phyloP scores from a whole-genome alignment of 2,113 vertebrate species.

The Melanocharis versteri region DNA sequence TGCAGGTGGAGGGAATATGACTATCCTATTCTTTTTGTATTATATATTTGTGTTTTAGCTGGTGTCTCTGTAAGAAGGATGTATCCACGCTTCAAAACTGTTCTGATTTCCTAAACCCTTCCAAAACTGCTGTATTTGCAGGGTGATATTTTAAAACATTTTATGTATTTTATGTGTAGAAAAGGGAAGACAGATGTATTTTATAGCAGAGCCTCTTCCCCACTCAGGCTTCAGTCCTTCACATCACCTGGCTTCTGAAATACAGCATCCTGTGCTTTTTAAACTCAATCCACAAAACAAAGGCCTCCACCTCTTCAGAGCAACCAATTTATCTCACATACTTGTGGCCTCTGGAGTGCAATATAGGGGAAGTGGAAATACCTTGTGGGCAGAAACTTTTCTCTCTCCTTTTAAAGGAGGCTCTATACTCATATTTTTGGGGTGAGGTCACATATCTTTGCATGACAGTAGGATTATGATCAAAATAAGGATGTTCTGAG shows the following conservation, averaged over 20 bases:
- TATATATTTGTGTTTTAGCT: not conserved
- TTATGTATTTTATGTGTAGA: not conserved
- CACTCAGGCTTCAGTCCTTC: not conserved
- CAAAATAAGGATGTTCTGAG: not conserved
- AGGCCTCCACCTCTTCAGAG: not conserved
- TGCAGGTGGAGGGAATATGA: not conserved
- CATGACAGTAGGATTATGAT: not conserved
- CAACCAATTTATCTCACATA: not conserved
- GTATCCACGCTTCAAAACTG: not conserved
- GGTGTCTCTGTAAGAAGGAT: not conserved
- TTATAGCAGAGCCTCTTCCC: not conserved
- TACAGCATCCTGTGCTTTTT: not conserved
- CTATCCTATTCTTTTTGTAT: not conserved
- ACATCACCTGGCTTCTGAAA: not conserved
- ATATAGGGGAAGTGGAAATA: not conserved
- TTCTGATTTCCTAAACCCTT: not conserved
- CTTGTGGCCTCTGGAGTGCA: not conserved
- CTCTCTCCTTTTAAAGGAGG: not conserved
- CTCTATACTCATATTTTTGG: not conserved
- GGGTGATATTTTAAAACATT: not conserved
- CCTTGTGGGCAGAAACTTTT: not conserved
- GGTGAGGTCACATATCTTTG: not conserved
- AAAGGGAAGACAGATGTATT: not conserved
- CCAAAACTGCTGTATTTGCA: not conserved
- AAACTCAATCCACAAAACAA: not conserved